phyloP scores from a whole-genome alignment of 2,888 invertebrate species.

The Mythimna vitellina region DNA sequence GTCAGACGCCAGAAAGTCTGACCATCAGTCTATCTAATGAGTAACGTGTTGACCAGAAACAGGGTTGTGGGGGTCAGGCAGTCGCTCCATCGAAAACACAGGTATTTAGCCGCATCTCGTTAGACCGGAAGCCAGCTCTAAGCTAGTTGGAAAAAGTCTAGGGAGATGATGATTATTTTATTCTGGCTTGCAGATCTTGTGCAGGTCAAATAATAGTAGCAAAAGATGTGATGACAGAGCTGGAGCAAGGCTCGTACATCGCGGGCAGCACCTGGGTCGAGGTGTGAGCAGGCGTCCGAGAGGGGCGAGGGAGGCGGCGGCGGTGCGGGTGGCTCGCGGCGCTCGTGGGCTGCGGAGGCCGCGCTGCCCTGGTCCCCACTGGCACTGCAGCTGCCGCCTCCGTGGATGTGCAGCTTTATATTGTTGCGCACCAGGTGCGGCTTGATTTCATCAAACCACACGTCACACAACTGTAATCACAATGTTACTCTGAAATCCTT shows the following conservation, averaged over 20 bases:
- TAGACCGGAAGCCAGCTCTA: no score
- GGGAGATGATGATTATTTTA: neutral
- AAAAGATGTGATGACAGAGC: conserved; percentile 60
- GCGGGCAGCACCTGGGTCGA: conserved; percentile 87
- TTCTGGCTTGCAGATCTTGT: neutral
- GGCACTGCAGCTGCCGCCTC: conserved; percentile 48
- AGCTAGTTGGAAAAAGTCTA: no score
- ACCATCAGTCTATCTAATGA: no score
- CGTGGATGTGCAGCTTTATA: conserved; percentile 83
- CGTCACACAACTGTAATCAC: conserved; percentile 83
- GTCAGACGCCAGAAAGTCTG: no score
- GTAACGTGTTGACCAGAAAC: no score
- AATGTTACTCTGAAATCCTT: conserved; percentile 2
- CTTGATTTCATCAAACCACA: conserved; percentile 88
- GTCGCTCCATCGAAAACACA: no score
- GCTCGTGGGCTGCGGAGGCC: conserved; percentile 20
- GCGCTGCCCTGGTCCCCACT: conserved; percentile 71
- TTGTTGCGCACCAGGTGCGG: conserved; percentile 84
- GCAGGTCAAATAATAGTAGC: neutral
- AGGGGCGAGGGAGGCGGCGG: neutral
- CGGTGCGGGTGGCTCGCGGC: neutral
- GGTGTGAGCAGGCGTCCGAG: conserved; percentile 76
- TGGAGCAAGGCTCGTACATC: conserved; percentile 81
- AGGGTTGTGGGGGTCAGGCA: no score
- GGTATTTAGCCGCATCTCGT: no score